Percentiles rank a stretch among this genome's conserved stretches.
Conservation (phyloP, 64 coral and sea anemone genomes). For the Stichodactyla helianthus region DNA sequence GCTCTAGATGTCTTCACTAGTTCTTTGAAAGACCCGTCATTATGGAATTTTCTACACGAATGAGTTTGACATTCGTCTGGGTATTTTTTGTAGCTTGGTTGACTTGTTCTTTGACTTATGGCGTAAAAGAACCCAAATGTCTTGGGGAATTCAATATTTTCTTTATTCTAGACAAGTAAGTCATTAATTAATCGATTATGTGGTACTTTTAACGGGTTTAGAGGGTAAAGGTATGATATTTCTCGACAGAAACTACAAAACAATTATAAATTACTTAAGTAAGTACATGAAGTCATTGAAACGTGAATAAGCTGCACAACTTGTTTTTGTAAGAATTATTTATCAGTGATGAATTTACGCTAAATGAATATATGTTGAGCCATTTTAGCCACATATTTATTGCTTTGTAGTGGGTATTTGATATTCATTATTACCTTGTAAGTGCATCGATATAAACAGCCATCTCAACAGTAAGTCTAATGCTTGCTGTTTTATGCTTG, state of each 20-base stretch:
- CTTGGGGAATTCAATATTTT: slow-evolving; percentile 10
- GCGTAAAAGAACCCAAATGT: neutral
- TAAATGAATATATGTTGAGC: no score
- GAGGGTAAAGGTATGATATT: neutral
- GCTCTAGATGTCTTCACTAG: neutral
- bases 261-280: no score
- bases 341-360: no score
- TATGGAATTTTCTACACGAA: neutral
- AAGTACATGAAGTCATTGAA: no score
- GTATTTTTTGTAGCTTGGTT: neutral
- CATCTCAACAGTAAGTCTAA: neutral
- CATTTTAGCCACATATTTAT: no score
- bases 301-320: no score
- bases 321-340: no score
- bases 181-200: neutral
- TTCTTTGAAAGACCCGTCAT: neutral
- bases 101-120: neutral
- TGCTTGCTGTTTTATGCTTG: neutral
- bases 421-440: neutral
- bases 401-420: no score
- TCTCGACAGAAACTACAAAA: no score
- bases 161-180: slow-evolving; percentile 1
- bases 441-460: neutral
- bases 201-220: neutral
- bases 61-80: neutral